phyloP scores from a whole-genome alignment of 2,888 invertebrate species.

The Diadromus collaris region DNA sequence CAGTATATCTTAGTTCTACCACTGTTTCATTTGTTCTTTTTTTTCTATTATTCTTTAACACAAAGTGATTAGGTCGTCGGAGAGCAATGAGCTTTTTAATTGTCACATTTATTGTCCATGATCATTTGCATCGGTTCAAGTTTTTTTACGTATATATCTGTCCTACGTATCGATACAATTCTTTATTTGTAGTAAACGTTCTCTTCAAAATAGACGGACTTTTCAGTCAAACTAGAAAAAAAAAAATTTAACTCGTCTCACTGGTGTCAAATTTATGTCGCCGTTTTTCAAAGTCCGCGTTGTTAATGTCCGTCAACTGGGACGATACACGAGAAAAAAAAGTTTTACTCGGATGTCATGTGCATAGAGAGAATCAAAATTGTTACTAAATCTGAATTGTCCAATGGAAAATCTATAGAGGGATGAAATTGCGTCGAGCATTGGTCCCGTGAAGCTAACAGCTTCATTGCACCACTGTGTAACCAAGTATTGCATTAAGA shows the following conservation, averaged over 20 bases:
- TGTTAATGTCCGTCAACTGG: slow-evolving; percentile 2
- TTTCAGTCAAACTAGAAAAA: slow-evolving; percentile 5
- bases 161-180: slow-evolving; percentile 35
- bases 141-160: slow-evolving; percentile 37
- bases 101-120: slow-evolving; percentile 14
- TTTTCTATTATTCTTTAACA: slow-evolving; percentile 67
- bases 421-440: slow-evolving; percentile 40
- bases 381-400: slow-evolving; percentile 44
- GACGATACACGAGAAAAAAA: not conserved
- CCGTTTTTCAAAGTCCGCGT: slow-evolving; percentile 2
- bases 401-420: slow-evolving; percentile 36
- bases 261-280: slow-evolving; percentile 52
- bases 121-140: slow-evolving; percentile 14
- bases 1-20: slow-evolving; percentile 70
- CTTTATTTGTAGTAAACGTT: slow-evolving; percentile 18
- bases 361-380: slow-evolving; percentile 2
- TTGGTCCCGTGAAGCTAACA: slow-evolving; percentile 63
- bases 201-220: slow-evolving; percentile 26
- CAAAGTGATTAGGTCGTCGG: slow-evolving; percentile 68
- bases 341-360: not conserved
- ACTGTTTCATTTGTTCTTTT: slow-evolving; percentile 50
- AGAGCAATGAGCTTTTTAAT: slow-evolving; percentile 47
- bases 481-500: slow-evolving; percentile 70
- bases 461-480: slow-evolving; percentile 71
- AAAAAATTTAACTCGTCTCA: slow-evolving; percentile 48